phyloP scores from a whole-genome alignment of 2,888 invertebrate species.

The Sicus ferrugineus region DNA sequence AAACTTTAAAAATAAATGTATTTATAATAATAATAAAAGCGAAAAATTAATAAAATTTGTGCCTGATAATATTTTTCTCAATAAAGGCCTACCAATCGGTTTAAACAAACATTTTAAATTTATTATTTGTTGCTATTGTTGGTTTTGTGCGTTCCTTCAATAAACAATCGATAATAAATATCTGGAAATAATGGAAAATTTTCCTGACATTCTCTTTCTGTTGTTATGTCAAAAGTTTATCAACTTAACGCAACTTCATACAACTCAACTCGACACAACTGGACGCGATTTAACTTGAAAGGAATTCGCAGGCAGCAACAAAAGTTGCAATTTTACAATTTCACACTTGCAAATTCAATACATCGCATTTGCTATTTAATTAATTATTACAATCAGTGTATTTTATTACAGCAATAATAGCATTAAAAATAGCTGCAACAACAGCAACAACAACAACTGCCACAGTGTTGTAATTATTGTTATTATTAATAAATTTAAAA shows the following conservation, averaged over 20 bases:
- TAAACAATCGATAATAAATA: no score
- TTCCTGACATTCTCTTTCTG: conserved; percentile 18
- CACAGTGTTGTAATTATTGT: background rate
- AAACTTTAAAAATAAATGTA: background rate
- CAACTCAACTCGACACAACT: background rate
- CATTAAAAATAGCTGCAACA: conserved; percentile 7
- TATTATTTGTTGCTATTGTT: background rate
- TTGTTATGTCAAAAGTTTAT: conserved; percentile 31
- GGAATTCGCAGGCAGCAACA: background rate
- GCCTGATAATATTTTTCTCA: background rate
- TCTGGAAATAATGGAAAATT: conserved; percentile 27
- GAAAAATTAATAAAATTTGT: background rate
- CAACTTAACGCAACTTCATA: background rate
- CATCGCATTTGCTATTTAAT: no score
- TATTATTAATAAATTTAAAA: background rate
- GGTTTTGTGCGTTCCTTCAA: no score
- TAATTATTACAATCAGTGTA: no score
- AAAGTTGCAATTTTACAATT: no score
- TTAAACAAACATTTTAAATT: no score
- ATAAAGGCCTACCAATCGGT: no score
- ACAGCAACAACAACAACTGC: conserved; percentile 5
- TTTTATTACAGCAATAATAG: no score
- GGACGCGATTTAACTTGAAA: background rate
- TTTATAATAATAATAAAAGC: background rate
- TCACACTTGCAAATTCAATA: no score